Evolutionary conservation across 2,113 vertebrate genomes (phyloP), one percentile per base, ranked within the genome.

Genomic region (Chloroceryle aenea): DNA sequence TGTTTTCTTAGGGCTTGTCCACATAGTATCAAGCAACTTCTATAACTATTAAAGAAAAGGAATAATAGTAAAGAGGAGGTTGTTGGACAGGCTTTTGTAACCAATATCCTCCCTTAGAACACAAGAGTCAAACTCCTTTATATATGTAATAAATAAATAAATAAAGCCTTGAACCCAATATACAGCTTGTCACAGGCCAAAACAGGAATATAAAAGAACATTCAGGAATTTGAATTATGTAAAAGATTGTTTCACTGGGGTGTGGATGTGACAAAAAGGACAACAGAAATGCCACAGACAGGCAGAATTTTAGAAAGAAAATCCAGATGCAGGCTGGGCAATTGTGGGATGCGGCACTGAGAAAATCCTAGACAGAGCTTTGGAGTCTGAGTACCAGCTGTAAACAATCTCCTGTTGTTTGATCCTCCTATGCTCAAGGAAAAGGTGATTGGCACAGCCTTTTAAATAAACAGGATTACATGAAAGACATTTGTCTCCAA

Each of bases 331-430:
- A 87, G 56, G 23, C 86, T 92, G 80, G 61, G 47, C 61, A 95
- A 89, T 72, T 68, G n/a, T 78, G 86, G 64, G 86, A 87, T 78
- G 29, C 0, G 1, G 40, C 91, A 84, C 80, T 81, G 29, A 93
- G 56, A 84, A 93, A 92, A 91, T 84, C 77, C 61, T 84, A 94
- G 83, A 86, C 76, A 87, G 67, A 74, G 52, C 61, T 90, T 86
- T 74, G 68, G 84, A 93, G 83, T 67, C 93, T 78, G 42, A 67
- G 91, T 72, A 89, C 64, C 94, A 95, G 76, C 89, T 96, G 93
- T 94, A 95, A 97, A 63, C 80, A 94, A 87, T 96, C 84, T 95
- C 84, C 80, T 72, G 80, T n/a, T 67, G 47, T 91, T 96, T 96
- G 94, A 95, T 97, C 87, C 91, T 96, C 94, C 89, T 63, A 3